Conservation (phyloP, 2,113 vertebrate genomes). For the Corynorhinus townsendii region DNA sequence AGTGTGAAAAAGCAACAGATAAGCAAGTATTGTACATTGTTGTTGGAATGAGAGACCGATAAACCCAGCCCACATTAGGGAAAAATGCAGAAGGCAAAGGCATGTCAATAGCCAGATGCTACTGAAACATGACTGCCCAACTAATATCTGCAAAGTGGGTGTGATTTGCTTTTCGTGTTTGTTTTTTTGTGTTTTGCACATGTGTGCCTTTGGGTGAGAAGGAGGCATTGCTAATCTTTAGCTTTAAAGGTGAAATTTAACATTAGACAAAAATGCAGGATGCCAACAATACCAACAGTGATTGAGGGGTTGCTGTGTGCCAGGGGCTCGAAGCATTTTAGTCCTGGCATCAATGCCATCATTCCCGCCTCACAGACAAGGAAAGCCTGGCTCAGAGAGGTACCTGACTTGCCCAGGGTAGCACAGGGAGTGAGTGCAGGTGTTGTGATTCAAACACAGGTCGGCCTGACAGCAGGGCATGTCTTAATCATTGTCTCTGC, state of each 20-base stretch:
- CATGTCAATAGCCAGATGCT: neutral
- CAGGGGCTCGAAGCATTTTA: neutral
- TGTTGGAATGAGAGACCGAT: neutral
- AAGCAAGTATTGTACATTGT: fast-evolving
- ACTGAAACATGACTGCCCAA: neutral
- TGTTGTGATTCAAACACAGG: neutral
- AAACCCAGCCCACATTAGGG: neutral
- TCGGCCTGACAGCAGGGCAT: neutral
- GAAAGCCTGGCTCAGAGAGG: neutral
- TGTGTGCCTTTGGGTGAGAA: neutral
- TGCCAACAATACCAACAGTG: neutral
- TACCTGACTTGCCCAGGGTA: neutral
- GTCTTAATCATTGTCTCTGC: neutral
- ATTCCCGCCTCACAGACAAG: neutral
- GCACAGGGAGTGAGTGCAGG: neutral
- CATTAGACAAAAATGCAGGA: neutral
- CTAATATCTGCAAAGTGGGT: neutral
- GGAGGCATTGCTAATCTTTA: neutral
- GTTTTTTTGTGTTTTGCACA: neutral
- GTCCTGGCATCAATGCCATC: neutral
- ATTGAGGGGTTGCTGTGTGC: neutral
- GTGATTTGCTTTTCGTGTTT: neutral
- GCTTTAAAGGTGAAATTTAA: neutral
- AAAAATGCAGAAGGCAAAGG: neutral
- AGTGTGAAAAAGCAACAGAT: neutral